A percentile compares a stretch with the other conserved stretches of the same genome.
Conservation (phyloP, 2,888 invertebrate species). For the Mesorhabditis spiculigera region DNA sequence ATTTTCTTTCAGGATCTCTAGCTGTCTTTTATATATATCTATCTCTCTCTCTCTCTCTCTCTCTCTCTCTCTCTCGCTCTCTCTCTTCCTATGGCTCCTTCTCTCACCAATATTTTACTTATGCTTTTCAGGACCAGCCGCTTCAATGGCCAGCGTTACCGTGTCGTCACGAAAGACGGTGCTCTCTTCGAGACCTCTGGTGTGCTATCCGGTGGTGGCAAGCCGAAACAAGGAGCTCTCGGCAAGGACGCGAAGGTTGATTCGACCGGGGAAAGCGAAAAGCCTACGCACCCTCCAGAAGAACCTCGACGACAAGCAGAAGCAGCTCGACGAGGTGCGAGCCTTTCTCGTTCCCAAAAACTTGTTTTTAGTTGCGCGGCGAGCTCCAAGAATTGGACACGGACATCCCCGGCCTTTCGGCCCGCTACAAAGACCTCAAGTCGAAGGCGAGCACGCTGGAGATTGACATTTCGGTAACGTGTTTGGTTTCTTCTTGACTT, state of each 20-base stretch:
- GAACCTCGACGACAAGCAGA: conserved; percentile 40
- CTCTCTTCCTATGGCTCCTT: too few relatives aligned
- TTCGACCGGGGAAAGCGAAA: not conserved
- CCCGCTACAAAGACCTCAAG: not conserved
- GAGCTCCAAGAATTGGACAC: not conserved
- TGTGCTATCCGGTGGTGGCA: conserved; percentile 94
- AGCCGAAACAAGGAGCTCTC: conserved; percentile 30
- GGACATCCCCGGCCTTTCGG: not conserved
- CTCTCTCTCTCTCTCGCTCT: too few relatives aligned
- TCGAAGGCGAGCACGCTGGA: not conserved
- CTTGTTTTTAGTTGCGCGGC: too few relatives aligned
- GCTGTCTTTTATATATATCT: too few relatives aligned
- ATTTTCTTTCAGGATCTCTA: conserved; percentile 64
- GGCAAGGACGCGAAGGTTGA: not conserved
- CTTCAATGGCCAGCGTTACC: not conserved
- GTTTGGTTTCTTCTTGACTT: too few relatives aligned
- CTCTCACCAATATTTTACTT: too few relatives aligned
- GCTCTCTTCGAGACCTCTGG: conserved; percentile 82
- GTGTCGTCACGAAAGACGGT: conserved; percentile 80
- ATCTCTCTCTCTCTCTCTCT: too few relatives aligned
- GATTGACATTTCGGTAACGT: not conserved
- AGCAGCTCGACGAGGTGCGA: conserved; percentile 57
- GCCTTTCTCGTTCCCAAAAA: too few relatives aligned
- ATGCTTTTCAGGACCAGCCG: too few relatives aligned
- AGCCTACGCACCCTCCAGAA: not conserved